Evolutionary conservation across 2,888 invertebrate species (phyloP), one percentile per base, ranked within the genome.

Genomic region (Odiellus spinosus): DNA sequence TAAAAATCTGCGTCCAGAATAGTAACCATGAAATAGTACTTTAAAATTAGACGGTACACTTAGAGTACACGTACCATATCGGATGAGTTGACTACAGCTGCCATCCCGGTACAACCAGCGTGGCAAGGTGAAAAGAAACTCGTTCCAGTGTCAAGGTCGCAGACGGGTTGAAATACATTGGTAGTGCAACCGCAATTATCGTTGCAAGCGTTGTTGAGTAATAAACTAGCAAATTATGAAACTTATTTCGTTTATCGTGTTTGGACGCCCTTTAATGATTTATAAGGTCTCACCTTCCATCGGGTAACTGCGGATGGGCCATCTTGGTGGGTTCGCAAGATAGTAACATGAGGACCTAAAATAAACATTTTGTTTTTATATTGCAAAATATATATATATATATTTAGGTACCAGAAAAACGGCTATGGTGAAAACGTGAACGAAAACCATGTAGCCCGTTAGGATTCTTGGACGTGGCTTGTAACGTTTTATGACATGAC

Each of bases 41-140:
- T n/a, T n/a, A n/a, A n/a, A n/a, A n/a, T n/a, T n/a, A n/a, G n/a
- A n/a, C n/a, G n/a, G n/a, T n/a, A n/a, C n/a, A n/a, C n/a, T n/a
- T n/a, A n/a, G n/a, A n/a, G n/a, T n/a, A n/a, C n/a, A n/a, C n/a
- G n/a, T 26, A 26, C 26, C 26, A 26, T 6, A 8, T 26, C 26
- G 4, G 26, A 26, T 8, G 26, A 26, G 26, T 26, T 26, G 5
- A 8, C 10, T 36, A 8, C 12, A 17, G 5, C 12, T 15, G 6
- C 12, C 6, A 12, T 8, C 6, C 48, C 51, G 6, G 58, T 60
- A 47, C 58, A 82, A 1, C 82, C 82, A 2, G 82, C 82, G 58
- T 76, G 75, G 62, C 82, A 82, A 1, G 82, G 78, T 1, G 77
- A 78, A 60, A 76, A 82, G 60, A 73, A 81, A 0, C 76, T 77